Conservation (phyloP, 2,797 vertebrate species). For the Yasuhikotakia modesta region DNA sequence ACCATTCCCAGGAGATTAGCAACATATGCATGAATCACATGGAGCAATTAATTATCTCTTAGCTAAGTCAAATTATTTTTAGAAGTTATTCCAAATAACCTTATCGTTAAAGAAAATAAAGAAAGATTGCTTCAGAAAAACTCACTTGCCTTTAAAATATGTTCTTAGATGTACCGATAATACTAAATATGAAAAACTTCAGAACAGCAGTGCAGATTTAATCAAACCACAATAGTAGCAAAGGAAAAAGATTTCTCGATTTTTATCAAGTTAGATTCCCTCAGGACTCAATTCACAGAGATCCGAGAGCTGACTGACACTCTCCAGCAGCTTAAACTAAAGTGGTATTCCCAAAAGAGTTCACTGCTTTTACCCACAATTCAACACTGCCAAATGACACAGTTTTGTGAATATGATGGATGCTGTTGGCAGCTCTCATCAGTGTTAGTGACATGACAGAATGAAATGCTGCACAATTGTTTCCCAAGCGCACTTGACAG, state of each 20-base stretch:
- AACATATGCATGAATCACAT: constrained; percentile 61
- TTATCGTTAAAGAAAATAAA: not conserved
- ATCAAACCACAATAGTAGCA: not conserved
- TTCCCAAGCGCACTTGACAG: constrained; percentile 42
- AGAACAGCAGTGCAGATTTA: constrained; percentile 9
- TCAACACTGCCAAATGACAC: constrained; percentile 40
- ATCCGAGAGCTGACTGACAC: constrained; percentile 1
- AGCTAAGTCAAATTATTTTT: constrained; percentile 21
- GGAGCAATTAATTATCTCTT: constrained; percentile 65
- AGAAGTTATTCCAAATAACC: constrained; percentile 46
- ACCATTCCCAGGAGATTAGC: constrained; percentile 71
- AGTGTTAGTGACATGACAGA: constrained; percentile 38
- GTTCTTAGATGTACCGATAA: not conserved
- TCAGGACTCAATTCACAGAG: constrained; percentile 1
- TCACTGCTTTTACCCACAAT: constrained; percentile 31
- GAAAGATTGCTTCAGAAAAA: not conserved
- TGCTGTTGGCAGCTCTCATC: constrained; percentile 36
- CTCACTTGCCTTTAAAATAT: not conserved
- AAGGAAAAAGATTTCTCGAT: constrained; percentile 21
- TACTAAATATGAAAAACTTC: not conserved
- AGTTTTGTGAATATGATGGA: constrained; percentile 32
- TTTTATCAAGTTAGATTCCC: constrained; percentile 16
- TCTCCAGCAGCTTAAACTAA: constrained; percentile 14
- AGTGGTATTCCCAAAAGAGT: constrained; percentile 40
- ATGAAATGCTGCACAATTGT: constrained; percentile 20